These are phyloP conservation scores for Gobiocypris rarus DNA, from an alignment of 2,113 vertebrate genomes.

Conservation along the genomic window DNA sequence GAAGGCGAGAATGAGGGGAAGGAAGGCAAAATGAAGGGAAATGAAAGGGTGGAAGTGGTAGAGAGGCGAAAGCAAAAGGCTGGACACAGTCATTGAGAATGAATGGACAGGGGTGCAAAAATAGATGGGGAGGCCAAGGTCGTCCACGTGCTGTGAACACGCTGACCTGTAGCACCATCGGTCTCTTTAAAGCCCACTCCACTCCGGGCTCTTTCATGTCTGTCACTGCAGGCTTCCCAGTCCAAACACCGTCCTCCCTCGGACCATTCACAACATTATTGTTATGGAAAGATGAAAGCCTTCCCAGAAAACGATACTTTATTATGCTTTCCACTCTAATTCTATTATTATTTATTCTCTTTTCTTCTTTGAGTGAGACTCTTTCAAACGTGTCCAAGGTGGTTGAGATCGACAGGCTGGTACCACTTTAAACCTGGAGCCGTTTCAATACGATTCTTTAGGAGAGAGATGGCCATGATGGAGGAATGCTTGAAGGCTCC, in stretches of 20 bases:
- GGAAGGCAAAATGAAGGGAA: slow-evolving; percentile 13
- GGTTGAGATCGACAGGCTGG: slow-evolving; percentile 70
- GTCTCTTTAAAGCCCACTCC: slow-evolving; percentile 58
- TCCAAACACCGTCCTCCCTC: slow-evolving; percentile 67
- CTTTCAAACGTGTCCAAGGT: slow-evolving; percentile 78
- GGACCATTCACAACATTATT: slow-evolving; percentile 76
- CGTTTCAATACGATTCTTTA: slow-evolving; percentile 74
- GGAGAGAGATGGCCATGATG: slow-evolving; percentile 70
- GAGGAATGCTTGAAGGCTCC: slow-evolving; percentile 70
- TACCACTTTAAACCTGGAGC: slow-evolving; percentile 73
- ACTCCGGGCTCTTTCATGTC: slow-evolving; percentile 72
- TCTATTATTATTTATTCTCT: slow-evolving; percentile 78
- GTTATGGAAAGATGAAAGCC: slow-evolving; percentile 78
- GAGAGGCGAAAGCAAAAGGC: slow-evolving; percentile 13
- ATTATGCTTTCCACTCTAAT: slow-evolving; percentile 74
- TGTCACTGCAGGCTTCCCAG: slow-evolving; percentile 69
- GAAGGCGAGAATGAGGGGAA: not conserved
- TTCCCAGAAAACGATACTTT: slow-evolving; percentile 71
- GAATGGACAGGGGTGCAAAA: slow-evolving; percentile 40
- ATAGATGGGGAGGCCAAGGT: slow-evolving; percentile 39
- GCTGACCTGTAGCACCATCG: slow-evolving; percentile 28
- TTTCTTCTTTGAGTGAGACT: slow-evolving; percentile 70
- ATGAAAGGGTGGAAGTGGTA: slow-evolving; percentile 2
- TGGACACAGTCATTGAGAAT: slow-evolving; percentile 21
- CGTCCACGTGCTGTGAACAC: slow-evolving; percentile 27